Evolutionary conservation across 2,797 vertebrate genomes (phyloP).

Genomic region (Natrix natrix): DNA sequence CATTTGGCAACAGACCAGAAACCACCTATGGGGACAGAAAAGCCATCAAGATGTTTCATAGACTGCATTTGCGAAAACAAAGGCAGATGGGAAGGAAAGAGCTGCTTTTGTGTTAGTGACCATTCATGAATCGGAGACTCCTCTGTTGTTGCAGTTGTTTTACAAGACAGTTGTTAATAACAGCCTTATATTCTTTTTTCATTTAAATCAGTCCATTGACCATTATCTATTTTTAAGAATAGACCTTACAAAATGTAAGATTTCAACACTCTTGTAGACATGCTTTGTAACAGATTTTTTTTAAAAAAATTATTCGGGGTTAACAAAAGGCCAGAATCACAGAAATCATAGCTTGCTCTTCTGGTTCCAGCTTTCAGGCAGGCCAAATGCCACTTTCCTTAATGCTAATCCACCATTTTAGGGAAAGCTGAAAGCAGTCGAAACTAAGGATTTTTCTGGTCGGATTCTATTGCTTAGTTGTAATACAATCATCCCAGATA

Average conservation of each 20-base stretch:
- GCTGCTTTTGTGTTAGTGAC: conserved; percentile 32
- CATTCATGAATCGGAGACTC: conserved; percentile 45
- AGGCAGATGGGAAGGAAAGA: conserved; percentile 44
- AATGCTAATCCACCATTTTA: background rate
- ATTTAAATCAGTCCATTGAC: background rate
- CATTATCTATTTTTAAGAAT: conserved; percentile 9
- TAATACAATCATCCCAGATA: background rate
- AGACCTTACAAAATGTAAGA: background rate
- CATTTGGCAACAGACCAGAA: conserved; percentile 60
- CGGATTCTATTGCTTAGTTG: background rate
- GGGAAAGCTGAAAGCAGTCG: background rate
- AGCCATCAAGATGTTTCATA: conserved; percentile 39
- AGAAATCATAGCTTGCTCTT: background rate
- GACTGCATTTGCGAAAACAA: conserved; percentile 39
- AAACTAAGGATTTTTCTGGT: background rate
- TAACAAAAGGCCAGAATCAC: background rate
- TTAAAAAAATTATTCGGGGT: background rate
- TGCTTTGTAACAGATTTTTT: background rate
- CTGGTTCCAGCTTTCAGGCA: background rate
- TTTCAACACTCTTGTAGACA: background rate
- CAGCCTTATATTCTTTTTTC: fast-evolving
- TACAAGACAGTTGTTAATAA: conserved; percentile 32
- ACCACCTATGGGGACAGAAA: conserved; percentile 42
- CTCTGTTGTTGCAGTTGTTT: background rate
- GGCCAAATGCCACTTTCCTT: background rate